phyloP scores from a whole-genome alignment of 2,113 vertebrate species.

The Peromyscus californicus region DNA sequence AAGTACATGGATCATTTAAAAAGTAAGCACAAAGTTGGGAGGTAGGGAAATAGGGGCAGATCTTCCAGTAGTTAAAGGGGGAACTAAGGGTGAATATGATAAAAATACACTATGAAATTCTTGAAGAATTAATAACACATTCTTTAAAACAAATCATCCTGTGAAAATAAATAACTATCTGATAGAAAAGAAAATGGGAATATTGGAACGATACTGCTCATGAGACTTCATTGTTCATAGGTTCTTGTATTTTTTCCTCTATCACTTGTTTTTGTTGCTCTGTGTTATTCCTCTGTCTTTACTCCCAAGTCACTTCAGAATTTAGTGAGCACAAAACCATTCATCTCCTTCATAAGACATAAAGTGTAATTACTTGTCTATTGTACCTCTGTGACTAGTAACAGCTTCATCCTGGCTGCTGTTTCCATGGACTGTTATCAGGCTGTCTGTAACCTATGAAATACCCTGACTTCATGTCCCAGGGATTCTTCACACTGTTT shows the following conservation, averaged over 20 bases:
- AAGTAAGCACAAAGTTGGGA: too few species aligned
- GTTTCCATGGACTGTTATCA: slow-evolving; percentile 59
- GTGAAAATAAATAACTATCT: not conserved
- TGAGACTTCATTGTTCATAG: slow-evolving; percentile 55
- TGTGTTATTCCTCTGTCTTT: slow-evolving; percentile 68
- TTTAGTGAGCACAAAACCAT: not conserved
- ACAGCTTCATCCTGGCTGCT: slow-evolving; percentile 61
- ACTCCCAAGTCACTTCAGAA: slow-evolving; percentile 67
- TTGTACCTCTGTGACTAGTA: slow-evolving; percentile 27
- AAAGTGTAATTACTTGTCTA: slow-evolving; percentile 51
- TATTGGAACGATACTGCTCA: slow-evolving; percentile 65
- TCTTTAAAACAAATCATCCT: not conserved
- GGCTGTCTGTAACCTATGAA: slow-evolving; percentile 59
- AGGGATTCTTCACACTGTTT: slow-evolving; percentile 27
- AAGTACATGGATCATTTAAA: not conserved
- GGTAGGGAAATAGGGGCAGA: too few species aligned
- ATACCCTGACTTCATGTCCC: slow-evolving; percentile 52
- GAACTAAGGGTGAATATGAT: not conserved
- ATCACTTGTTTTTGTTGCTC: slow-evolving; percentile 75
- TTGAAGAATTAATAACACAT: not conserved
- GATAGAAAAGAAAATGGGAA: slow-evolving; percentile 53
- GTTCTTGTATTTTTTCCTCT: slow-evolving; percentile 76
- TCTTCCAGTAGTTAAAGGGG: not conserved
- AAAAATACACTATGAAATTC: not conserved
- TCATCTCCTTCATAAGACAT: slow-evolving; percentile 51